Base-by-base conservation (phyloP, 2,888 invertebrate genomes). In the Pedicia rivosa region DNA sequence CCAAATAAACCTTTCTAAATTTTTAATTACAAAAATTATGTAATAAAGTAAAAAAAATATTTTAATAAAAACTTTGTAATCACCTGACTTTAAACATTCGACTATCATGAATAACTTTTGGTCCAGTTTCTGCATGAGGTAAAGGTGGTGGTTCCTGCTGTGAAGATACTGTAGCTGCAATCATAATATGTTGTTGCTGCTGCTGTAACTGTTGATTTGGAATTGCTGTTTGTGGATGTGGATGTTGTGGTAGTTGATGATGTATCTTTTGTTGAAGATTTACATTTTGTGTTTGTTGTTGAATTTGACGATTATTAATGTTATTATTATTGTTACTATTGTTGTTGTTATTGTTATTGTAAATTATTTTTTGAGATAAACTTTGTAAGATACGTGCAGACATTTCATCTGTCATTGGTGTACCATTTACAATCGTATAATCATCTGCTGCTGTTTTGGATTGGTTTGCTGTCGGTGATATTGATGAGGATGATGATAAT, bases 381-480 rank as follows among this genome's bases (percentile, higher is more conserved):
- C 61, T 60, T 40, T 61, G 60, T 16, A 61, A 42, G 29, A 61
- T 61, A 27, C 60, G 51, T 4, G 60, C 60, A 22, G 61, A 59
- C 3, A 59, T 26, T 37, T 61, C 61, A 35, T 61, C 61, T 3
- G 59, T 60, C 60, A 60, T 60, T 41, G 59, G 57, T 2, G 59
- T 59, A 20, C 61, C 60, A 46, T 61, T 61, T 7, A 59, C 60
- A 43, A 60, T 56, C 53, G 59, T 55, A 13, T 60, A 56, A 40
- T 61, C 60, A 34, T 60, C 60, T 35, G 19, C 31, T 16, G 10
- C 22, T 19, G 5, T 20, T n/a, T 29, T 30, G 5, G 42, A 30
- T 27, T 42, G 19, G 39, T 45, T n/a, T 42, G 43, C 12, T 39
- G 36, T 42, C 45, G 35, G 44, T 46, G 36, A 26, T 44, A 41